Evolutionary conservation across 2,888 invertebrate species (phyloP).

Genomic region (Aplocera efformata): DNA sequence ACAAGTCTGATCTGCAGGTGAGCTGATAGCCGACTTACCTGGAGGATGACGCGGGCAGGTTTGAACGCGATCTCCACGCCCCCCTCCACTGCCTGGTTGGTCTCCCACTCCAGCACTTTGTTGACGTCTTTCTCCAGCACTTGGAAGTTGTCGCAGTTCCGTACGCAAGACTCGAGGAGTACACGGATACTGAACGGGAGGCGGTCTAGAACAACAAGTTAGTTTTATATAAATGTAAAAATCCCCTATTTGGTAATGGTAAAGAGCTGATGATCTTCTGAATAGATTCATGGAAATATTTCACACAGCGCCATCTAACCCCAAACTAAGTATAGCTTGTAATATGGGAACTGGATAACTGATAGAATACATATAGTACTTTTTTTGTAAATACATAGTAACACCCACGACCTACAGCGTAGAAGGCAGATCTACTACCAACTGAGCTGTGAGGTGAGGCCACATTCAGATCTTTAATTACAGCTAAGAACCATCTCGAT

Average conservation of each 20-base stretch:
- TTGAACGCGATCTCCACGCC: slow-evolving; percentile 97
- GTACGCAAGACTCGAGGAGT: slow-evolving; percentile 95
- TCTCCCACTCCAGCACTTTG: slow-evolving; percentile 93
- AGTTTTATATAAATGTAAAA: neutral
- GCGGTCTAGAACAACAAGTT: slow-evolving; percentile 75
- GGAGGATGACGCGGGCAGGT: slow-evolving; percentile 96
- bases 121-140: slow-evolving; percentile 91
- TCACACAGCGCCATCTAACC: too few species aligned
- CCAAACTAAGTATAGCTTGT: too few species aligned
- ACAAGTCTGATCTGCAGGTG: too few species aligned
- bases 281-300: neutral
- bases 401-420: too few species aligned
- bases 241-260: neutral
- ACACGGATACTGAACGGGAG: slow-evolving; percentile 96
- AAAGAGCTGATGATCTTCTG: too few species aligned
- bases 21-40: slow-evolving; percentile 84
- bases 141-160: slow-evolving; percentile 98
- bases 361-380: too few species aligned
- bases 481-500: too few species aligned
- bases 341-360: too few species aligned
- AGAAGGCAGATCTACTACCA: too few species aligned
- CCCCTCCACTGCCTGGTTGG: slow-evolving; percentile 82
- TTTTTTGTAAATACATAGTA: too few species aligned
- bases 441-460: too few species aligned
- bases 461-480: too few species aligned